Conservation (phyloP, 2,113 vertebrate species). For the Microcebus griseorufus region DNA sequence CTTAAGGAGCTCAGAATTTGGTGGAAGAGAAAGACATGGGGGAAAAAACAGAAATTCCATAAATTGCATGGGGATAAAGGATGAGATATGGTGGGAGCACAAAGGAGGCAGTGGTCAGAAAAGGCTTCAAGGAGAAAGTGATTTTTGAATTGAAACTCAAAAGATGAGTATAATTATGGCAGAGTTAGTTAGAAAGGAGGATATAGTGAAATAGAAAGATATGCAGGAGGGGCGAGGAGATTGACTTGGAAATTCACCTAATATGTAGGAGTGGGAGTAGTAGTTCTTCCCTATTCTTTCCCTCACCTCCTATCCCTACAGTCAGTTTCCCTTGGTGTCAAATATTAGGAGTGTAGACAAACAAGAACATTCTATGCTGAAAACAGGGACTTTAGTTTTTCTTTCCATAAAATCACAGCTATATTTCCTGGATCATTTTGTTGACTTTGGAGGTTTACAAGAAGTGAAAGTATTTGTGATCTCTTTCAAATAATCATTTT, state of each 20-base stretch:
- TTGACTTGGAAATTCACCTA: not conserved
- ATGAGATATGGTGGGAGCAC: not conserved
- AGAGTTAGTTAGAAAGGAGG: not conserved
- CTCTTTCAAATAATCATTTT: slow-evolving; percentile 73
- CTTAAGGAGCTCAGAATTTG: not conserved
- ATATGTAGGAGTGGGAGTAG: not conserved
- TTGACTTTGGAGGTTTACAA: slow-evolving; percentile 70
- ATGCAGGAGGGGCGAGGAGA: not conserved
- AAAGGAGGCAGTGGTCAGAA: not conserved
- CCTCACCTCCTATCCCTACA: not conserved
- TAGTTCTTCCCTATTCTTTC: not conserved
- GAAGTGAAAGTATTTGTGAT: slow-evolving; percentile 71
- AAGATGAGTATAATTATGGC: not conserved
- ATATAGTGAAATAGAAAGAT: not conserved
- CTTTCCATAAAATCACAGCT: slow-evolving; percentile 65
- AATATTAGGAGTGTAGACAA: not conserved
- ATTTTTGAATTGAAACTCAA: not conserved
- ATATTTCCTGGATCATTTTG: slow-evolving; percentile 70
- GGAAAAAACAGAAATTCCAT: not conserved
- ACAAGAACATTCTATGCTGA: slow-evolving; percentile 62
- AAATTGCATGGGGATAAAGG: not conserved
- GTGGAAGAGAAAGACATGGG: not conserved
- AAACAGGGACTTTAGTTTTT: slow-evolving; percentile 61
- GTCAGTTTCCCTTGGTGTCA: slow-evolving; percentile 17
- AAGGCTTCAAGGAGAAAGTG: slow-evolving; percentile 13